Conservation (phyloP, 37 sponge, comb jelly and placozoan genomes). For the Amphimedon queenslandica region DNA sequence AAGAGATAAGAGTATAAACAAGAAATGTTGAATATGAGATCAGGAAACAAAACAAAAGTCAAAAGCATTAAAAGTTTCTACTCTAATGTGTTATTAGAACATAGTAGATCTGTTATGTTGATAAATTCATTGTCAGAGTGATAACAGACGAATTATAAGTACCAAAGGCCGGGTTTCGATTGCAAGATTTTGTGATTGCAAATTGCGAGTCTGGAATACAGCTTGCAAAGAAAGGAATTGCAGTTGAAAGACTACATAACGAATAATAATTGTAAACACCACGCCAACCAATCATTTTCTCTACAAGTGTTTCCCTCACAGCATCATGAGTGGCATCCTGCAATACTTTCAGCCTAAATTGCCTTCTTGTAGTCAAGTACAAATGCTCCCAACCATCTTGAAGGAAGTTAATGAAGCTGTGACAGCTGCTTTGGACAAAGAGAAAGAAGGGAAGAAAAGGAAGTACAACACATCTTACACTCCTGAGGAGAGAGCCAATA, state of each 20-base stretch:
- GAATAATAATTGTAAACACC: neutral
- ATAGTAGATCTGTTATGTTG: too few relatives aligned
- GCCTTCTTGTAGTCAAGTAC: neutral
- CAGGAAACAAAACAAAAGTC: too few relatives aligned
- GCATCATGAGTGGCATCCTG: neutral
- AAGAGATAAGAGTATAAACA: too few relatives aligned
- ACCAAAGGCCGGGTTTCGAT: neutral
- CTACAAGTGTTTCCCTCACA: neutral
- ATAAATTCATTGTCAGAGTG: too few relatives aligned
- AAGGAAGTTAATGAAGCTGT: constrained; percentile 7
- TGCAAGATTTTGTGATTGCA: neutral
- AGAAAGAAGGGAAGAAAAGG: neutral
- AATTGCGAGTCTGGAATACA: neutral
- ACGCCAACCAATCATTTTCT: neutral
- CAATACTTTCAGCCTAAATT: neutral
- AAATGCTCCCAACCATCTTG: neutral
- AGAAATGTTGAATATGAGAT: too few relatives aligned
- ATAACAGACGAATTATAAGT: too few relatives aligned
- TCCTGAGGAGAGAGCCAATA: constrained; percentile 4
- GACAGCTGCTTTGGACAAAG: neutral
- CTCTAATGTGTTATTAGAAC: too few relatives aligned
- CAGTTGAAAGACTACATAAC: neutral
- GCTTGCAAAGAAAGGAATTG: neutral
- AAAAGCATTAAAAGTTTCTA: too few relatives aligned
- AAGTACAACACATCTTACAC: constrained; percentile 1